Conservation (phyloP, 2,113 vertebrate species). For the Tetraodon nigroviridis region DNA sequence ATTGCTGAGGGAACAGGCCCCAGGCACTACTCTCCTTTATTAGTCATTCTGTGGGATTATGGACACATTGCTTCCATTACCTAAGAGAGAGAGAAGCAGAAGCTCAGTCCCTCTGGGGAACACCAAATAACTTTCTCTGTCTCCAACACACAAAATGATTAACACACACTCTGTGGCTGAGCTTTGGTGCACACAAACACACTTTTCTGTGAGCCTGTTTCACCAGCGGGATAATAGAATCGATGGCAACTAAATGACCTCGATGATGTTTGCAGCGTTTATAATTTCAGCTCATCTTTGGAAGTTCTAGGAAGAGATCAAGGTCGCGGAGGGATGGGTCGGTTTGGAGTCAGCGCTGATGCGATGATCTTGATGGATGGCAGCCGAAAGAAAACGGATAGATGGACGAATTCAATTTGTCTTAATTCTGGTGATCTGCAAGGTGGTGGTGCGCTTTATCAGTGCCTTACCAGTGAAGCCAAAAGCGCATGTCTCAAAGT, state of each 20-base stretch:
- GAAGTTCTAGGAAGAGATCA: too few relatives aligned
- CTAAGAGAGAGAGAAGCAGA: slow-evolving; percentile 73
- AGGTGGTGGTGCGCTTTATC: slow-evolving; percentile 26
- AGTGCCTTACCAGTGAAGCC: slow-evolving; percentile 27
- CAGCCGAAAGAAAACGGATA: slow-evolving; percentile 49
- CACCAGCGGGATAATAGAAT: slow-evolving; percentile 62
- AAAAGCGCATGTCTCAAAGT: slow-evolving; percentile 53
- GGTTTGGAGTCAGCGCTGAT: slow-evolving; percentile 51
- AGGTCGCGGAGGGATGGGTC: not conserved
- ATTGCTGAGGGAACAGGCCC: slow-evolving; percentile 65
- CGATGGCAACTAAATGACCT: slow-evolving; percentile 62
- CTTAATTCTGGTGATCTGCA: slow-evolving; percentile 31
- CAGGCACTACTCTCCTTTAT: slow-evolving; percentile 74
- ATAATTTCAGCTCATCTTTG: too few relatives aligned
- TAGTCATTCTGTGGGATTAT: slow-evolving; percentile 74
- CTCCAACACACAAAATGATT: slow-evolving; percentile 38
- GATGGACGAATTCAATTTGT: slow-evolving; percentile 74
- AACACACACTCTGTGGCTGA: slow-evolving; percentile 54
- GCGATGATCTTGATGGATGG: slow-evolving; percentile 70
- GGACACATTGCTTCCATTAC: slow-evolving; percentile 81
- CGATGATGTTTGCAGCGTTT: too few relatives aligned
- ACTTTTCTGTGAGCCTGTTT: slow-evolving; percentile 50
- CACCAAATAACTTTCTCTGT: slow-evolving; percentile 48
- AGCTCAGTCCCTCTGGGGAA: slow-evolving; percentile 50
- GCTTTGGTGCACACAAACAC: slow-evolving; percentile 52